A percentile compares a stretch with the other conserved stretches of the same genome.
These are phyloP conservation scores for Chaetops frenatus DNA, from an alignment of 2,113 vertebrate genomes.

Conservation along the genomic window DNA sequence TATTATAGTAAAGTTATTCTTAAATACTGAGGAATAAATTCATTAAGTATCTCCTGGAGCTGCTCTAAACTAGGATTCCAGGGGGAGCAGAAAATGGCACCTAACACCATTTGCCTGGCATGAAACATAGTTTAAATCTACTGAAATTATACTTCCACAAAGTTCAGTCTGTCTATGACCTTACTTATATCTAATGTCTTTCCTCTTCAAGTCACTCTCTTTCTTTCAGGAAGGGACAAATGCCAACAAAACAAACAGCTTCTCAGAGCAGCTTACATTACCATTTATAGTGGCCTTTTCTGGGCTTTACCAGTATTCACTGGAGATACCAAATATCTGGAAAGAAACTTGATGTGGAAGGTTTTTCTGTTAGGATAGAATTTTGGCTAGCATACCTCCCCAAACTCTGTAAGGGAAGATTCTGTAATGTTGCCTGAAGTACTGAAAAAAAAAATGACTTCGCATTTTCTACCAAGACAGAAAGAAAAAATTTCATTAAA, in stretches of 20 bases:
- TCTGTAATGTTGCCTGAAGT: background rate
- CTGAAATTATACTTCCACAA: background rate
- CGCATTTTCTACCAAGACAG: background rate
- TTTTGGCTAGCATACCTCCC: background rate
- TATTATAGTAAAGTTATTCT: background rate
- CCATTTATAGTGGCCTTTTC: background rate
- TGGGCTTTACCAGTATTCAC: background rate
- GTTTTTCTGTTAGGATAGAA: background rate
- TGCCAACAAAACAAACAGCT: fast-evolving
- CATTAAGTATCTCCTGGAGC: background rate
- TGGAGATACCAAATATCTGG: background rate
- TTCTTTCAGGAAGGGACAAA: background rate
- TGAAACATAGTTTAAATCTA: background rate
- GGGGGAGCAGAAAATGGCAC: background rate
- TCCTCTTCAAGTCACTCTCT: background rate
- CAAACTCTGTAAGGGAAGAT: background rate
- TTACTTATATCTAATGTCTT: background rate
- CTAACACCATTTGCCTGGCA: background rate
- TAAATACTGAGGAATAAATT: background rate
- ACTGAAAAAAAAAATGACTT: background rate
- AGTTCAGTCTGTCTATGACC: background rate
- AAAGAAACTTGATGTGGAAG: background rate
- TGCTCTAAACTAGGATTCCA: background rate
- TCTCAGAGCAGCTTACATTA: background rate
- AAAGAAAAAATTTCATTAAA: background rate